phyloP scores from a whole-genome alignment of 2,888 invertebrate genomes.

The Artemia sinica region DNA sequence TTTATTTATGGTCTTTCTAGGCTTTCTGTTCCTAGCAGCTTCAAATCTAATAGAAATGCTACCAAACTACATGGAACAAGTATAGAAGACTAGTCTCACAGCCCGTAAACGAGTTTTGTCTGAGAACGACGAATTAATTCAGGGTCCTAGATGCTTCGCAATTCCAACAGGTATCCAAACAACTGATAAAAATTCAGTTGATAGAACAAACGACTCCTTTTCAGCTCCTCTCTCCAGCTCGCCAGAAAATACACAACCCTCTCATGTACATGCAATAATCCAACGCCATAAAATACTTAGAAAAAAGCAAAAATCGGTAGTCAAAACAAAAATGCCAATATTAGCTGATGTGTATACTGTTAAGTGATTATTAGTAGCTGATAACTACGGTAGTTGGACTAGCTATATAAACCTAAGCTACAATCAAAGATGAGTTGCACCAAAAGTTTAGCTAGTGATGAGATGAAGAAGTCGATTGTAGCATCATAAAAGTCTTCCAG shows the following conservation, averaged over 20 bases:
- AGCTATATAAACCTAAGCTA: neutral
- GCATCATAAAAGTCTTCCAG: too few relatives aligned
- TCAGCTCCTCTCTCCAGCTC: constrained; percentile 29
- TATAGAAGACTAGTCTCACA: constrained; percentile 43
- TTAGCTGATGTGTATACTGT: neutral
- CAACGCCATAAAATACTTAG: constrained; percentile 44
- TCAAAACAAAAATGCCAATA: too few relatives aligned
- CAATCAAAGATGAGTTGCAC: neutral
- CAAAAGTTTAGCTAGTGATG: constrained; percentile 10
- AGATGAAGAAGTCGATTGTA: too few relatives aligned
- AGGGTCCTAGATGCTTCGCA: constrained; percentile 28
- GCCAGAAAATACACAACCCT: constrained; percentile 17
- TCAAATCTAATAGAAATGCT: constrained; percentile 12
- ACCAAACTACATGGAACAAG: constrained; percentile 36
- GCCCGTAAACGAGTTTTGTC: constrained; percentile 42
- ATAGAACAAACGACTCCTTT: constrained; percentile 38
- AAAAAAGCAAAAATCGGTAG: constrained; percentile 30
- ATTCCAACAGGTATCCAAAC: constrained; percentile 19
- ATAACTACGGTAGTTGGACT: neutral
- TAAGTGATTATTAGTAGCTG: neutral
- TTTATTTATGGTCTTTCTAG: neutral
- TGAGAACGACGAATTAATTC: constrained; percentile 24
- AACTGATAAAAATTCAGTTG: constrained; percentile 34
- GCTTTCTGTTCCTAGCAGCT: neutral
- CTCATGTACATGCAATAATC: constrained; percentile 37